Conservation (phyloP, 2,797 vertebrate species). For the Triplophysa bombifrons region DNA sequence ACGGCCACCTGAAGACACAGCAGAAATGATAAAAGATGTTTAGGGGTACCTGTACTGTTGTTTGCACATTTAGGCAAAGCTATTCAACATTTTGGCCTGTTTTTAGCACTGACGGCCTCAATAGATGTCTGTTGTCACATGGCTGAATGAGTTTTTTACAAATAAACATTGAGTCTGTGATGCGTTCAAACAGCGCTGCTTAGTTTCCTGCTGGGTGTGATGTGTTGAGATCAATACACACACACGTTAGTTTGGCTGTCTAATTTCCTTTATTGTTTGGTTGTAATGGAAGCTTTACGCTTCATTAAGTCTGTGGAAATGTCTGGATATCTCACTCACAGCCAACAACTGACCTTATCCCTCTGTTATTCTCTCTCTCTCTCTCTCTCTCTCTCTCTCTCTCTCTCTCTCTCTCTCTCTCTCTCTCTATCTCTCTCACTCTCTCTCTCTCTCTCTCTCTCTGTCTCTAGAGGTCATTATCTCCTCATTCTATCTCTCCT, state of each 20-base stretch:
- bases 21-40: no score
- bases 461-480: conserved; percentile 71
- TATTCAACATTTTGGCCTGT: no score
- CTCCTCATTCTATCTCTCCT: conserved; percentile 78
- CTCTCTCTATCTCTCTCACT: conserved; percentile 77
- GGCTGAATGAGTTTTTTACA: no score
- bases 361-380: conserved; percentile 14
- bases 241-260: conserved; percentile 13
- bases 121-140: no score
- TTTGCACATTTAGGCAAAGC: background rate
- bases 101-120: no score
- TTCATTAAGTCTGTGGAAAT: conserved; percentile 45
- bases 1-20: no score
- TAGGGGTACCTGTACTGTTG: background rate
- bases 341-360: conserved; percentile 7
- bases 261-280: conserved; percentile 46
- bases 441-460: background rate
- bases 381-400: conserved; percentile 11
- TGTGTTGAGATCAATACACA: conserved; percentile 38
- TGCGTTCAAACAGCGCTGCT: conserved; percentile 14
- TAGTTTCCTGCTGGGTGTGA: conserved; percentile 5
- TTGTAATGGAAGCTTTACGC: conserved; percentile 41
- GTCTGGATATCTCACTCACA: conserved; percentile 61
- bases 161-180: background rate
- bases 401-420: background rate